Evolutionary conservation across 2,113 vertebrate genomes (phyloP).

Genomic region (Saiga tatarica): DNA sequence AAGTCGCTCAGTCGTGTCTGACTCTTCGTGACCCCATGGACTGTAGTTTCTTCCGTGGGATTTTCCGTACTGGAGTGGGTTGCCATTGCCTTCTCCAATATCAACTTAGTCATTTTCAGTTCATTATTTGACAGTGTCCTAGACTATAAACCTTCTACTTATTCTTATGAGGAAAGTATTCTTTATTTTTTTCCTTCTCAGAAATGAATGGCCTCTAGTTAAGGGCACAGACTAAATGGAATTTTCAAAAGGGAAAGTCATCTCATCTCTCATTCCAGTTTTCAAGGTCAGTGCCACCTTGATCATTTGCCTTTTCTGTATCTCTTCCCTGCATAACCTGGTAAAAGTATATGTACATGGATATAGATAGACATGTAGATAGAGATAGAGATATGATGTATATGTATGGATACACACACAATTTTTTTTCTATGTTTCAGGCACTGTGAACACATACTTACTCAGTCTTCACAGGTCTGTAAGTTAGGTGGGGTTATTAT

Average conservation of each 20-base stretch:
- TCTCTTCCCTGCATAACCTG: background rate
- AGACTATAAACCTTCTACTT: background rate
- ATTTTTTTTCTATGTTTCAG: background rate
- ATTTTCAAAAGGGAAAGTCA: background rate
- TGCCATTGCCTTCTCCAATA: too few relatives aligned
- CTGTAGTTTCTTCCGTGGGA: too few relatives aligned
- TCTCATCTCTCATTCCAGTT: background rate
- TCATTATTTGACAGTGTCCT: background rate
- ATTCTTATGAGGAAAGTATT: background rate
- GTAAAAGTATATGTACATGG: background rate
- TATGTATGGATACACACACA: background rate
- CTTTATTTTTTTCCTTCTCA: background rate
- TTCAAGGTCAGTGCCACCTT: background rate
- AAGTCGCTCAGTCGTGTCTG: too few relatives aligned
- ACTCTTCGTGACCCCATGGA: too few relatives aligned
- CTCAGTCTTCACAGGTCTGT: background rate
- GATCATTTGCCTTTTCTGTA: background rate
- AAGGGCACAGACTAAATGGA: background rate
- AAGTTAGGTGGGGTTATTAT: background rate
- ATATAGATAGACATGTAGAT: background rate
- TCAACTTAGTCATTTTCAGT: background rate
- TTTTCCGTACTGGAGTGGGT: too few relatives aligned
- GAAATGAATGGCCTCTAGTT: background rate
- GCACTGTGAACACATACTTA: background rate
- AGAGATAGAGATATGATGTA: background rate